Percentiles rank a stretch among this genome's conserved stretches.
phyloP scores from a whole-genome alignment of 2,113 vertebrate genomes.

The Boulengeromyrus knoepffleri region DNA sequence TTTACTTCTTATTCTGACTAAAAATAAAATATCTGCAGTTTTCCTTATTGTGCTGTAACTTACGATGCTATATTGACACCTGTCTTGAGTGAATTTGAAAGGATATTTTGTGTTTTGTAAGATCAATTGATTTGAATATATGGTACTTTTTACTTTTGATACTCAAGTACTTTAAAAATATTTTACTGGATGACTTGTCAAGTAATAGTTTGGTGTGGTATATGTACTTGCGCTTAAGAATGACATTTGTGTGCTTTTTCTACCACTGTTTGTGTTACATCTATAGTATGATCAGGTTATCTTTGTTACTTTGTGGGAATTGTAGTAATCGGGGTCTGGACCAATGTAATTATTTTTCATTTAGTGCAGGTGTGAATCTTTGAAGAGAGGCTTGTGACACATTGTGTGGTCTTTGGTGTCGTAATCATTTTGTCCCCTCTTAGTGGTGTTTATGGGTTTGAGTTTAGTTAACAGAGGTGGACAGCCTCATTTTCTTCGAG shows the following conservation, averaged over 20 bases:
- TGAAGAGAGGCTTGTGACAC: neutral
- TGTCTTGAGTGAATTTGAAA: neutral
- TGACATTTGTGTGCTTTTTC: neutral
- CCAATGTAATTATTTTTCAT: neutral
- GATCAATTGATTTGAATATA: neutral
- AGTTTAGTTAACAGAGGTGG: neutral
- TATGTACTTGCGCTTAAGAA: neutral
- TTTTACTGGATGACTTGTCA: neutral
- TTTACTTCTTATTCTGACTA: neutral
- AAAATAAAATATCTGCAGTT: neutral
- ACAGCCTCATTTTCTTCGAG: neutral
- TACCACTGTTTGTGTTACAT: neutral
- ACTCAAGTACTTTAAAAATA: neutral
- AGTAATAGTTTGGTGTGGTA: neutral
- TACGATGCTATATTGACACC: neutral
- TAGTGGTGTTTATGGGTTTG: neutral
- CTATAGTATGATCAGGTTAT: neutral
- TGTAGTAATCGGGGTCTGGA: neutral
- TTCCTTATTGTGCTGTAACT: neutral
- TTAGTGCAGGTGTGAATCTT: neutral
- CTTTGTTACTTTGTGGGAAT: neutral
- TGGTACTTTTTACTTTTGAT: neutral
- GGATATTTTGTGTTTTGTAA: neutral
- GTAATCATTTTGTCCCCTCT: neutral
- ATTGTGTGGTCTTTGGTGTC: neutral